These are phyloP conservation scores for Pedetes capensis DNA, from an alignment of 2,113 vertebrate species.

Conservation along the genomic window DNA sequence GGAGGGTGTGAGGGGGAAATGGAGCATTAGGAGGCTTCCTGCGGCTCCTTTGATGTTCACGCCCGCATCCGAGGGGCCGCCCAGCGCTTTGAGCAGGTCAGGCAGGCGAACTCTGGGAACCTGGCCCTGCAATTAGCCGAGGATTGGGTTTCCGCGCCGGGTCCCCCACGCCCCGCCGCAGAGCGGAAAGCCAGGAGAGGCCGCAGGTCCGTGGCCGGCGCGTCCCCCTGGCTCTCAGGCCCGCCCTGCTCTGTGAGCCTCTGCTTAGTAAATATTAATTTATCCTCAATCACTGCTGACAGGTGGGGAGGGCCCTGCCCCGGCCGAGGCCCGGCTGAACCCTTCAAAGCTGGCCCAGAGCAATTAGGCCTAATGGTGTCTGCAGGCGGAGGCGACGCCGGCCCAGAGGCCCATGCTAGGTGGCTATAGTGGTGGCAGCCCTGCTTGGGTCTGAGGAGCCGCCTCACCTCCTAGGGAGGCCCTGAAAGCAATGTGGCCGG, in stretches of 20 bases:
- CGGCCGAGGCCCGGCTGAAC: conserved; percentile 77
- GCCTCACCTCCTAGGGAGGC: conserved; percentile 72
- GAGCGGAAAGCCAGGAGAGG: conserved; percentile 69
- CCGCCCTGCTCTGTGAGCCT: conserved; percentile 71
- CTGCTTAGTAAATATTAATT: conserved; percentile 87
- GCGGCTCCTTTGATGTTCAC: conserved; percentile 42
- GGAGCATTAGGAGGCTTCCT: neutral
- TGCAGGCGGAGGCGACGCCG: conserved; percentile 68
- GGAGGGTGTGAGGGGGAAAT: neutral
- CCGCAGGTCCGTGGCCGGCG: conserved; percentile 47
- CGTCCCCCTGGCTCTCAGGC: conserved; percentile 61
- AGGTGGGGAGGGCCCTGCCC: conserved; percentile 83
- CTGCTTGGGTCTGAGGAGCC: conserved; percentile 69
- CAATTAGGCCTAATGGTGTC: conserved; percentile 90
- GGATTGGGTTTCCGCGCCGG: conserved; percentile 55
- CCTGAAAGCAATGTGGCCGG: conserved; percentile 76
- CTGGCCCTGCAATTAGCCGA: conserved; percentile 50
- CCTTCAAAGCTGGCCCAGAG: conserved; percentile 85
- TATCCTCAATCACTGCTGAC: conserved; percentile 87
- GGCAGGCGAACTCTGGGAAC: too few relatives aligned
- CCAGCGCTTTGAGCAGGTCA: too few relatives aligned
- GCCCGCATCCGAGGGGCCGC: neutral
- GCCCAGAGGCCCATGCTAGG: conserved; percentile 30
- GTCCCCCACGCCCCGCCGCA: conserved; percentile 47
- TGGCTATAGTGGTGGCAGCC: too few relatives aligned